Evolutionary conservation across 2,797 vertebrate species (phyloP), one percentile per base, ranked within the genome.

Genomic region (Apogon hyalosoma): DNA sequence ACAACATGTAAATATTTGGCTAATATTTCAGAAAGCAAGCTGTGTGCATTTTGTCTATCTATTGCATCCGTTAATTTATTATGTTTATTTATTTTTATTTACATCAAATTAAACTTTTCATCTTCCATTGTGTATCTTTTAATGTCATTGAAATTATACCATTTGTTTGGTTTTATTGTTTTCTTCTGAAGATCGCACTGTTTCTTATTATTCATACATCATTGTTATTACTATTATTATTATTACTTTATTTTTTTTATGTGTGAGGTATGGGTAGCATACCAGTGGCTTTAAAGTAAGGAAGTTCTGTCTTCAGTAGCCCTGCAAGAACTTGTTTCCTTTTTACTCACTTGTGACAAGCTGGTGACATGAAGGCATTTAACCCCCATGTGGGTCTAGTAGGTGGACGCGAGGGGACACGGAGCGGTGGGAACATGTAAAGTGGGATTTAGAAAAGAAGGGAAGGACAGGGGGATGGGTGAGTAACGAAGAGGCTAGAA

Each of bases 291-390:
- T 86, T 69, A 67, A 41, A 54, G 70, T 14, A 41, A 70, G 19
- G 41, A 70, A 67, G 50, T 10, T 67, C 11, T 66, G 55, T 55
- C 53, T 69, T 76, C 49, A 64, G 33, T 60, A n/a, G 14, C 55
- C 62, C 43, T 58, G 57, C 54, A 64, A 80, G 39, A 66, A 70
- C 60, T 57, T 52, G 64, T 80, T 87, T 89, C 77, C 77, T 72
- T 79, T 79, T 68, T 69, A 73, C 68, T 80, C 41, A 54, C 57
- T 46, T 4, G 61, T 82, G 77, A 90, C 77, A 86, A 82, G 80
- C 67, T 79, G 67, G 77, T 3, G 33, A 90, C 81, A 84, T 39
- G 21, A 55, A 79, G 71, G 71, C 50, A 79, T 89, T 87, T 84
- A 81, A 86, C 83, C 85, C 77, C 68, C 61, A 52, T 1, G 15